phyloP scores from a whole-genome alignment of 2,888 invertebrate genomes.

The Melanostoma mellinum region DNA sequence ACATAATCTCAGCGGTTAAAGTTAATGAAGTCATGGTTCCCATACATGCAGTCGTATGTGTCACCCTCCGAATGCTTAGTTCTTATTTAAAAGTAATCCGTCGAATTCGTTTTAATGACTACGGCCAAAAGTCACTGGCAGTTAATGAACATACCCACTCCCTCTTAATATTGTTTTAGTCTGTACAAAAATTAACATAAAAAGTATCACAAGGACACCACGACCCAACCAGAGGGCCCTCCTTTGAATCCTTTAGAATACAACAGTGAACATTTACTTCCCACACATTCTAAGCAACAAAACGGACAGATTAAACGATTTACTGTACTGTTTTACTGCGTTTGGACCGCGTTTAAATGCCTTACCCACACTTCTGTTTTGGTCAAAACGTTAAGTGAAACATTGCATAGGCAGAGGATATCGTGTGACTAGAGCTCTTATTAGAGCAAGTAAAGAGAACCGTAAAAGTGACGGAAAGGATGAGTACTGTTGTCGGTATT shows the following conservation, averaged over 20 bases:
- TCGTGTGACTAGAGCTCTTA: conserved; percentile 16
- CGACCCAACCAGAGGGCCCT: conserved; percentile 10
- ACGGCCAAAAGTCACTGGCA: conserved; percentile 18
- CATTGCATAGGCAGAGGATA: conserved; percentile 44
- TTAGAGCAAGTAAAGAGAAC: conserved; percentile 10
- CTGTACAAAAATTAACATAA: conserved; percentile 61
- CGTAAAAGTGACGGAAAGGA: conserved; percentile 63
- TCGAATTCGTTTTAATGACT: conserved; percentile 69
- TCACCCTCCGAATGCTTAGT: conserved; percentile 63
- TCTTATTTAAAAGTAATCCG: conserved; percentile 72
- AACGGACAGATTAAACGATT: conserved; percentile 70
- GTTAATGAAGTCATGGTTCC: conserved; percentile 68
- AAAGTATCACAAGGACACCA: conserved; percentile 65
- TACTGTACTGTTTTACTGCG: conserved; percentile 66
- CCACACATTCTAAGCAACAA: conserved; percentile 48
- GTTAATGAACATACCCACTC: conserved; percentile 58
- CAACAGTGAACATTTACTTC: conserved; percentile 42
- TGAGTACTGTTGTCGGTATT: conserved; percentile 39
- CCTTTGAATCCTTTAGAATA: conserved; percentile 57
- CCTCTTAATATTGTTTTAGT: conserved; percentile 4
- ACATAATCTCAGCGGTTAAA: conserved; percentile 68
- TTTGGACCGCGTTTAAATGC: conserved; percentile 58
- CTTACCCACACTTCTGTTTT: conserved; percentile 28
- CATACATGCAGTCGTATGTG: conserved; percentile 53
- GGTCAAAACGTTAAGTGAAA: conserved; percentile 38